Evolutionary conservation across 2,888 invertebrate species (phyloP).

Genomic region (Hyalella azteca): DNA sequence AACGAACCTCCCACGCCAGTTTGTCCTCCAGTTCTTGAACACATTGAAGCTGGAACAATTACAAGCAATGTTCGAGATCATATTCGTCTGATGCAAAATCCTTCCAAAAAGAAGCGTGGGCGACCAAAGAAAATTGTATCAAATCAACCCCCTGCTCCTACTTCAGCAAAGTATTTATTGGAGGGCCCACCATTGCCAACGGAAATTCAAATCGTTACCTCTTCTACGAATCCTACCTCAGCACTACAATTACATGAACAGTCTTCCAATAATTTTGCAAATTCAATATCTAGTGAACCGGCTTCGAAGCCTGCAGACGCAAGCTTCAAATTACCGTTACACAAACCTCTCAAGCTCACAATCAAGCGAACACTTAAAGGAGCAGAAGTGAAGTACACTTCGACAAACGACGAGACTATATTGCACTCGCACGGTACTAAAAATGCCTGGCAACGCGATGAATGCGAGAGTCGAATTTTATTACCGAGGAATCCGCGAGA

Average conservation of each 20-base stretch:
- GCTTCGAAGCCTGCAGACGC: not conserved
- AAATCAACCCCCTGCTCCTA: too few species aligned
- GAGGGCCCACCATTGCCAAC: too few species aligned
- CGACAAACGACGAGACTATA: not conserved
- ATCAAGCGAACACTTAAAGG: conserved; percentile 29
- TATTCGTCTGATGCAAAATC: too few species aligned
- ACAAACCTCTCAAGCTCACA: not conserved
- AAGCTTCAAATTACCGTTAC: not conserved
- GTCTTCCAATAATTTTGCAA: too few species aligned
- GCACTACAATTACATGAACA: too few species aligned
- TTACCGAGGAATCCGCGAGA: conserved; percentile 49
- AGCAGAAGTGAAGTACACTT: conserved; percentile 11
- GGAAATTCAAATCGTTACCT: too few species aligned
- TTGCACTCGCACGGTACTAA: not conserved
- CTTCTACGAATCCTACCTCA: too few species aligned
- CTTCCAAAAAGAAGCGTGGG: not conserved
- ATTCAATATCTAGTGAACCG: too few species aligned
- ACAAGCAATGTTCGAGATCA: too few species aligned
- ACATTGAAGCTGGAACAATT: too few species aligned
- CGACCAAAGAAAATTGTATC: not conserved
- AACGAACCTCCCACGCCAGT: conserved; percentile 24
- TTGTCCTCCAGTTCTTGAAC: not conserved
- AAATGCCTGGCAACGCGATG: not conserved
- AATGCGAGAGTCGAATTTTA: not conserved
- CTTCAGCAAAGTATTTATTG: too few species aligned